Evolutionary conservation across 2,113 vertebrate genomes (phyloP).

Genomic region (Chaetops frenatus): DNA sequence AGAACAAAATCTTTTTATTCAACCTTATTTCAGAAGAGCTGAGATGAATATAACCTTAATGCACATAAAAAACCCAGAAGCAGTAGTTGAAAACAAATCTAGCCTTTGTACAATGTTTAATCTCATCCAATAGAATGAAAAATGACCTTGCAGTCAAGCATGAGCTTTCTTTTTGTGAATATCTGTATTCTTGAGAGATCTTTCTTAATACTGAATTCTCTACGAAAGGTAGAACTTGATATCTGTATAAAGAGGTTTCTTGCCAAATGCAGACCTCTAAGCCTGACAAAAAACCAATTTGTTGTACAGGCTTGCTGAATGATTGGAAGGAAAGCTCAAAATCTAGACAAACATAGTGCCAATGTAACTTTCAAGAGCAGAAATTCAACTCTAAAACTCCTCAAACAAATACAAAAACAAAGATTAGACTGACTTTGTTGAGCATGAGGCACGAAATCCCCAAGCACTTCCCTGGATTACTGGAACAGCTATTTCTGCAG

Average conservation of each 20-base stretch:
- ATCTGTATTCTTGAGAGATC: conserved; percentile 1
- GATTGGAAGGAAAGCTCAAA: conserved; percentile 34
- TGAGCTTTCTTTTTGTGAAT: neutral
- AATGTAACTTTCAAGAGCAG: conserved; percentile 23
- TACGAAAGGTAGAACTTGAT: neutral
- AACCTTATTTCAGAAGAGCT: neutral
- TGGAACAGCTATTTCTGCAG: conserved; percentile 16
- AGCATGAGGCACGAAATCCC: conserved; percentile 42
- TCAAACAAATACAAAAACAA: conserved; percentile 42
- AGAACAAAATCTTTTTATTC: neutral
- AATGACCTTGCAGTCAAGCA: neutral
- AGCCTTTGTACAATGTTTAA: neutral
- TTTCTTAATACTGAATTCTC: neutral
- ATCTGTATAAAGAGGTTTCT: neutral
- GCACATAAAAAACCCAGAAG: neutral
- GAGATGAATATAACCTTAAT: neutral
- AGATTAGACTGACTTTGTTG: conserved; percentile 33
- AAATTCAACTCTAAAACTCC: conserved; percentile 34
- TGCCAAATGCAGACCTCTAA: neutral
- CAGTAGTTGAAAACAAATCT: neutral
- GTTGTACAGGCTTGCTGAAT: conserved; percentile 7
- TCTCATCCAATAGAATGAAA: neutral
- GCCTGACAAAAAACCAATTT: conserved; percentile 43
- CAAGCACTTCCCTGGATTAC: conserved; percentile 23
- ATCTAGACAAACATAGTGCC: neutral